A percentile compares a stretch with the other conserved stretches of the same genome.
Conservation (phyloP, 2,797 vertebrate species). For the Benthosema pterotum region DNA sequence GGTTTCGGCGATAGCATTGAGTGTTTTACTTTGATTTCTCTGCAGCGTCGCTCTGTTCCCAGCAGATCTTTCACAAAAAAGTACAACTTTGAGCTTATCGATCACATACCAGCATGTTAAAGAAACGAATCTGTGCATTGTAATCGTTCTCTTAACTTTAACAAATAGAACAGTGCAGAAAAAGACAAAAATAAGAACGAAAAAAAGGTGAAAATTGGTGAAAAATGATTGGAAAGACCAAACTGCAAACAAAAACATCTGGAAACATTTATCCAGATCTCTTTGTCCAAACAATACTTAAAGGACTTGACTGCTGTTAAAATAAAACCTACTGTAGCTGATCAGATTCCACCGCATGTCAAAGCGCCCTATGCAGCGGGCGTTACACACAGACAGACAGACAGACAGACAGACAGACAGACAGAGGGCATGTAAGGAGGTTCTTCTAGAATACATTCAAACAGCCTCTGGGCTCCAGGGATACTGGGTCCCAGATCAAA, state of each 20-base stretch:
- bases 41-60: not conserved
- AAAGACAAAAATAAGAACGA: constrained; percentile 24
- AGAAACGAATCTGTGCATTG: constrained; percentile 13
- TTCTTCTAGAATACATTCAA: constrained; percentile 39
- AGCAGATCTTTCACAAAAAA: constrained; percentile 1
- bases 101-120: constrained; percentile 31
- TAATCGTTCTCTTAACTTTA: constrained; percentile 28
- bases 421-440: constrained; percentile 39
- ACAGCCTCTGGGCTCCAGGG: constrained; percentile 32
- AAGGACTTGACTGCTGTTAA: constrained; percentile 52
- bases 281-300: constrained; percentile 41
- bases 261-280: constrained; percentile 10
- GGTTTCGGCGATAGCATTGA: too few relatives aligned
- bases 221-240: too few relatives aligned
- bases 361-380: too few relatives aligned
- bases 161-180: constrained; percentile 32
- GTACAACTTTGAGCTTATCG: constrained; percentile 13
- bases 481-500: constrained; percentile 53
- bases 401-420: constrained; percentile 35
- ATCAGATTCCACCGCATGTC: constrained; percentile 49
- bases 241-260: too few relatives aligned
- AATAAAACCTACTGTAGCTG: constrained; percentile 65
- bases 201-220: too few relatives aligned
- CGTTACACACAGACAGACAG: constrained; percentile 25
- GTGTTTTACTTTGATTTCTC: too few relatives aligned